phyloP scores from a whole-genome alignment of 2,888 invertebrate genomes.

The Calameuta idolon region DNA sequence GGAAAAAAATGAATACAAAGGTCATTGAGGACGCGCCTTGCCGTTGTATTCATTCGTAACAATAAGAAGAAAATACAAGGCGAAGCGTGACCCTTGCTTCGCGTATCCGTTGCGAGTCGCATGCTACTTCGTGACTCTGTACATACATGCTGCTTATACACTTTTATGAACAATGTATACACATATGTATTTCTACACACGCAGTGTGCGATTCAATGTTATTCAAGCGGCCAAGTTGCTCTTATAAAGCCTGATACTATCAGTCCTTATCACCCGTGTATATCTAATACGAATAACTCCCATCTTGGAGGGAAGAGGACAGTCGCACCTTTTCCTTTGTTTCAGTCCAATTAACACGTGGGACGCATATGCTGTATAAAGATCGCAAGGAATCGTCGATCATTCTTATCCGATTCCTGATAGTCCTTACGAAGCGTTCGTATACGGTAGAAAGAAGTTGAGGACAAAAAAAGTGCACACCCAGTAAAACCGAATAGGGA shows the following conservation, averaged over 20 bases:
- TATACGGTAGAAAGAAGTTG: no score
- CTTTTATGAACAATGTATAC: no score
- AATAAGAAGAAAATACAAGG: constrained; percentile 28
- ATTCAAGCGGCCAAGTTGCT: constrained; percentile 42
- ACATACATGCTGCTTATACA: constrained; percentile 7
- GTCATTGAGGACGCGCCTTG: no score
- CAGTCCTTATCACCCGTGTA: constrained; percentile 49
- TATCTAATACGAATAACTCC: constrained; percentile 47
- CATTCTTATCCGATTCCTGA: no score
- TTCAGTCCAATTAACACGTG: neutral
- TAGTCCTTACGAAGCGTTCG: no score
- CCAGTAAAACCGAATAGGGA: no score
- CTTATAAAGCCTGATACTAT: constrained; percentile 49
- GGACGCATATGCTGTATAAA: neutral
- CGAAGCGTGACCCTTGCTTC: constrained; percentile 23
- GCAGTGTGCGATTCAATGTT: constrained; percentile 35
- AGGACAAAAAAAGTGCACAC: no score
- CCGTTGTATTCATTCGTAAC: no score
- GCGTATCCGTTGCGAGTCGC: constrained; percentile 6
- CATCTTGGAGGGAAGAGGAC: neutral
- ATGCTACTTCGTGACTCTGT: constrained; percentile 28
- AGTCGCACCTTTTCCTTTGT: neutral
- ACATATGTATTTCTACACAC: no score
- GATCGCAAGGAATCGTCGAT: no score
- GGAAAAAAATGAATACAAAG: no score